These are phyloP conservation scores for Trichechus manatus DNA, from an alignment of 2,113 vertebrate genomes.

Conservation along the genomic window DNA sequence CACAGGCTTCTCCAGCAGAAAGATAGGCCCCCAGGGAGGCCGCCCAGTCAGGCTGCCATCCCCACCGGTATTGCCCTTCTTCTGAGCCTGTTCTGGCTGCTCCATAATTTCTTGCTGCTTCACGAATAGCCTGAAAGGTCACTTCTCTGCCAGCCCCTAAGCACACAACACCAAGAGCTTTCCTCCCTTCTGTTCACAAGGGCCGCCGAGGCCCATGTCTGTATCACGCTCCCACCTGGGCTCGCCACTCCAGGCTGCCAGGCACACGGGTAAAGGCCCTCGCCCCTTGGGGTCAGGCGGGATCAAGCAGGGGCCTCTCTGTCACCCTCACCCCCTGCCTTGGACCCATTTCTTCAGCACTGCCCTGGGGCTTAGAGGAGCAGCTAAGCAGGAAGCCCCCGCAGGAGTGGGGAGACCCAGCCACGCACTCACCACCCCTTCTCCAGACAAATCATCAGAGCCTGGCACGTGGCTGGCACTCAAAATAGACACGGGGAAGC, in stretches of 20 bases:
- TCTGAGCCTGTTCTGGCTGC: neutral
- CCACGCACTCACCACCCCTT: neutral
- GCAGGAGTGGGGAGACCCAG: neutral
- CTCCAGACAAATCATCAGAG: neutral
- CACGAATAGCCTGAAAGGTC: neutral
- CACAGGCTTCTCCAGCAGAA: neutral
- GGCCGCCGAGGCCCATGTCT: neutral
- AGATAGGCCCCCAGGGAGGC: neutral
- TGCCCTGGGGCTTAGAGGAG: neutral
- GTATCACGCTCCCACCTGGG: rapidly evolving
- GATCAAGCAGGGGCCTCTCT: neutral
- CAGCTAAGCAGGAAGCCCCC: rapidly evolving
- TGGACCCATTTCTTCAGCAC: neutral
- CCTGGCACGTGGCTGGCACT: neutral
- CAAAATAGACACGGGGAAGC: neutral
- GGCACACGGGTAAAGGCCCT: neutral
- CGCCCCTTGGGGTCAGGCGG: neutral
- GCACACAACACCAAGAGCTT: neutral
- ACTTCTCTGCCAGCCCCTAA: neutral
- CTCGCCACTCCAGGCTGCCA: rapidly evolving
- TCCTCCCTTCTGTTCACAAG: neutral
- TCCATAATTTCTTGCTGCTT: neutral
- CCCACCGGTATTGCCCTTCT: neutral
- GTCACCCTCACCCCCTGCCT: neutral
- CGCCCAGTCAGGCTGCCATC: rapidly evolving